Percentiles rank a stretch among this genome's conserved stretches.
These are phyloP conservation scores for Glandiceps talaboti DNA, from an alignment of 53 echinoderm and acorn worm genomes.

Conservation along the genomic window DNA sequence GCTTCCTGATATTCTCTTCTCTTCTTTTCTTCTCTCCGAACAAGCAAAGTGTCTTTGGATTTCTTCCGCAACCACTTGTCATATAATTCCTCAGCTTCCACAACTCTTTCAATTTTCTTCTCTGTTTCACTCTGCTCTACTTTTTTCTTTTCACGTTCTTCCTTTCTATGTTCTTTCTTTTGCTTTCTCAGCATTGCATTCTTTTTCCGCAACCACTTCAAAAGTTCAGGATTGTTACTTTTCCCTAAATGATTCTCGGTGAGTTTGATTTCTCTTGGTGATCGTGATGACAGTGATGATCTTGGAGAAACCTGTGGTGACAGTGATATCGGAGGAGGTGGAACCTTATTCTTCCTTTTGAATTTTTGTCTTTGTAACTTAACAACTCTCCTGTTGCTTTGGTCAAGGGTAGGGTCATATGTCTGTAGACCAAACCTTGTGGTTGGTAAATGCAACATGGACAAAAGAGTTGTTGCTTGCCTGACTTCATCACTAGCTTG, in stretches of 20 bases:
- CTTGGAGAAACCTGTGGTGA: not conserved
- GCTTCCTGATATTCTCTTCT: conserved; percentile 18
- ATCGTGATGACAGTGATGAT: conserved; percentile 12
- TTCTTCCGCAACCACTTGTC: conserved; percentile 8
- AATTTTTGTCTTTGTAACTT: no score
- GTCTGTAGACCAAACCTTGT: not conserved
- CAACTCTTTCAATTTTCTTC: conserved; percentile 13
- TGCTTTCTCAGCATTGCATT: conserved; percentile 45
- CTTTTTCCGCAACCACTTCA: conserved; percentile 52
- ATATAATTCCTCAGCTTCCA: conserved; percentile 20
- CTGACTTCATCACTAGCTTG: not conserved
- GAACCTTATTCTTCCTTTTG: not conserved
- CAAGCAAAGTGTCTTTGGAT: not conserved
- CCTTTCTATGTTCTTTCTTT: conserved; percentile 21
- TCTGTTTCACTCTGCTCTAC: conserved; percentile 6
- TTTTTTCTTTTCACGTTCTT: conserved; percentile 23
- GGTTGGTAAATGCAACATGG: not conserved
- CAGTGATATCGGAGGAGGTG: not conserved
- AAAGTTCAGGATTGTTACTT: conserved; percentile 43
- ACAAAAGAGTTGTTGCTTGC: not conserved
- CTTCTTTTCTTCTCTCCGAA: conserved; percentile 6
- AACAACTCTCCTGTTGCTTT: not conserved
- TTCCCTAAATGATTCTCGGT: conserved; percentile 43
- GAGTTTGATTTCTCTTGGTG: conserved; percentile 13
- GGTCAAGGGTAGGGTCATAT: not conserved